These are phyloP conservation scores for Sialia sialis DNA, from an alignment of 2,113 vertebrate genomes.

Conservation along the genomic window DNA sequence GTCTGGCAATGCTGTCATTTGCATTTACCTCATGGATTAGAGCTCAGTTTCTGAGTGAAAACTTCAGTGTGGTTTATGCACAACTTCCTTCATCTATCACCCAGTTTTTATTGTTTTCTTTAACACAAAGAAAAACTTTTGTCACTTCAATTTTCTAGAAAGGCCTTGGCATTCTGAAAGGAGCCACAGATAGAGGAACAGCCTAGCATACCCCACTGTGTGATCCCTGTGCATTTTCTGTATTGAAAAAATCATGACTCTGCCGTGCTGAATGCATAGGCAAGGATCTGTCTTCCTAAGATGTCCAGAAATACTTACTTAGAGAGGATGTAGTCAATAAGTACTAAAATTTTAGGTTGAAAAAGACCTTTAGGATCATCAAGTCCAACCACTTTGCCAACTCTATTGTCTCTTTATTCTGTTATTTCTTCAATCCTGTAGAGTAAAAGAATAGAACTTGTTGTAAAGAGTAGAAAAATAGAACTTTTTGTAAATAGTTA, in stretches of 20 bases:
- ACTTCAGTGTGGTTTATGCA: neutral
- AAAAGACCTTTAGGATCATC: neutral
- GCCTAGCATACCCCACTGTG: fast-evolving
- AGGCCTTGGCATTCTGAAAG: neutral
- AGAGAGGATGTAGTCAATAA: neutral
- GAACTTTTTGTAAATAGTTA: neutral
- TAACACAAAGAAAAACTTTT: neutral
- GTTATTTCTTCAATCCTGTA: neutral
- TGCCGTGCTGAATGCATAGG: neutral
- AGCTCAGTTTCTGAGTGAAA: neutral
- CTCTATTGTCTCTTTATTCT: neutral
- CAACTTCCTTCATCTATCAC: neutral
- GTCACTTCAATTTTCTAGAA: neutral
- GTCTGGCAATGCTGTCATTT: neutral
- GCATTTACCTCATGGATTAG: neutral
- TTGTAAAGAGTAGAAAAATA: neutral
- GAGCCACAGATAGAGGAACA: neutral
- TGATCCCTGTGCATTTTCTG: neutral
- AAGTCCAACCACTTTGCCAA: neutral
- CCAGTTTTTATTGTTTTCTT: neutral
- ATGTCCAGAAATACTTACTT: neutral
- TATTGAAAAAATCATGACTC: neutral
- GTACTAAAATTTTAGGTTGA: neutral
- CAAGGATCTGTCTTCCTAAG: neutral
- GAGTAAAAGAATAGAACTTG: neutral